A percentile compares a stretch with the other conserved stretches of the same genome.
Evolutionary conservation across 2,113 vertebrate species (phyloP).

Genomic region (Rallus limicola): DNA sequence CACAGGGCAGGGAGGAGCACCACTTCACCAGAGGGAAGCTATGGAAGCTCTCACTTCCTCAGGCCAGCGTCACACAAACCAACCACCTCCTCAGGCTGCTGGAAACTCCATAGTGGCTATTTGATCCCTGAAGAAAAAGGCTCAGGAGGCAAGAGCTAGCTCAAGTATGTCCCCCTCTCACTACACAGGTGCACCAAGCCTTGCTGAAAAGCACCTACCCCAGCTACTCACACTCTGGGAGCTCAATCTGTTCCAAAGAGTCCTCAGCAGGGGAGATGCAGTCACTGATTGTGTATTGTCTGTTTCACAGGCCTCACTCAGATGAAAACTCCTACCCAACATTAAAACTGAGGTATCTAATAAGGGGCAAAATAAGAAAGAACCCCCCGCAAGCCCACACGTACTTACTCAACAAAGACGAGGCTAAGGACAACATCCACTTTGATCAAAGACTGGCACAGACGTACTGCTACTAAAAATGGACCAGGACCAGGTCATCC

Average conservation of each 20-base stretch:
- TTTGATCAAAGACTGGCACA: background rate
- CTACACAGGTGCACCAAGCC: accelerated
- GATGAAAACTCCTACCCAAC: background rate
- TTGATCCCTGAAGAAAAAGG: background rate
- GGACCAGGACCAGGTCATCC: background rate
- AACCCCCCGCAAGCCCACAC: background rate
- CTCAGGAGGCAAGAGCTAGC: background rate
- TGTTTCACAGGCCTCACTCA: background rate
- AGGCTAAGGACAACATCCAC: background rate
- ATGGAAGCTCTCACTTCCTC: background rate
- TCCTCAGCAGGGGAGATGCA: background rate
- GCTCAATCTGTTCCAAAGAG: accelerated
- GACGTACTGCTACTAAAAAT: background rate
- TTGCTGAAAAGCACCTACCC: background rate
- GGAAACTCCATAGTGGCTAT: background rate
- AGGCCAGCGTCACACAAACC: background rate
- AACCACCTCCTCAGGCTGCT: background rate
- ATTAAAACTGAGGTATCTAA: background rate
- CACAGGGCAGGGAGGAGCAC: background rate
- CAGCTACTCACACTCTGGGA: accelerated
- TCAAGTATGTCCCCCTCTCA: background rate
- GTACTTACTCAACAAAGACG: background rate
- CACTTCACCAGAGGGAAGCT: background rate
- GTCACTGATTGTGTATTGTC: accelerated
- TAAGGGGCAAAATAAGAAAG: background rate